A percentile compares a stretch with the other conserved stretches of the same genome.
These are phyloP conservation scores for Polyergus mexicanus DNA, from an alignment of 1,140 invertebrate genomes.

Conservation along the genomic window DNA sequence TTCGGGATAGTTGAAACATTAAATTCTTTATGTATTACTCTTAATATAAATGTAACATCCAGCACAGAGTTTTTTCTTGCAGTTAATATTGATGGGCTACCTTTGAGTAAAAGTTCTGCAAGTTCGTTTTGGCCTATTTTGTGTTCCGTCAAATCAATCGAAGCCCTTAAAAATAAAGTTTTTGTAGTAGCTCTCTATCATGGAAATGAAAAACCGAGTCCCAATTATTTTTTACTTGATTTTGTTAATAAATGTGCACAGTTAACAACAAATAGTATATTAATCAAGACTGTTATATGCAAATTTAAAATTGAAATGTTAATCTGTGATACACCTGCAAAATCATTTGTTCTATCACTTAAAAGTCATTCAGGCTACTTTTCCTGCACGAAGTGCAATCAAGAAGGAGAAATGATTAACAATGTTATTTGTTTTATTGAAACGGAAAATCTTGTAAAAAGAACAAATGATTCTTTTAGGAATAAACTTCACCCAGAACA, in stretches of 20 bases:
- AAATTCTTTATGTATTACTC: constrained; percentile 25
- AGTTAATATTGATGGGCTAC: constrained; percentile 25
- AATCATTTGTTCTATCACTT: constrained; percentile 23
- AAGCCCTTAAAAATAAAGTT: constrained; percentile 6
- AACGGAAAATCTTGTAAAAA: not conserved
- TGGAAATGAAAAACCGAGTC: constrained; percentile 22
- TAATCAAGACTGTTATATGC: constrained; percentile 3
- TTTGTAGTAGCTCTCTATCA: constrained; percentile 30
- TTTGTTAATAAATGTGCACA: constrained; percentile 34
- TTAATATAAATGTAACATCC: constrained; percentile 21
- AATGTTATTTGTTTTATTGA: constrained; percentile 21
- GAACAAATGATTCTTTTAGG: too few relatives aligned
- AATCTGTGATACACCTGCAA: constrained; percentile 30
- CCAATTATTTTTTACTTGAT: constrained; percentile 21
- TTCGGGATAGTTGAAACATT: constrained; percentile 20
- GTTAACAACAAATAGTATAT: constrained; percentile 35
- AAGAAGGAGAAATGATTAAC: constrained; percentile 25
- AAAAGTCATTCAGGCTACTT: constrained; percentile 38
- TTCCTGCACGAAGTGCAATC: constrained; percentile 36
- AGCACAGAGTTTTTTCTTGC: not conserved
- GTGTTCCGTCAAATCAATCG: constrained; percentile 4
- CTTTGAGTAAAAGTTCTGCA: not conserved
- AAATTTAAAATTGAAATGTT: constrained; percentile 41
- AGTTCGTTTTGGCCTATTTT: constrained; percentile 28
- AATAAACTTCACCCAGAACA: too few relatives aligned